Percentiles rank a stretch among this genome's conserved stretches.
Conservation (phyloP, 2,797 vertebrate genomes). For the Holocentrus rufus region DNA sequence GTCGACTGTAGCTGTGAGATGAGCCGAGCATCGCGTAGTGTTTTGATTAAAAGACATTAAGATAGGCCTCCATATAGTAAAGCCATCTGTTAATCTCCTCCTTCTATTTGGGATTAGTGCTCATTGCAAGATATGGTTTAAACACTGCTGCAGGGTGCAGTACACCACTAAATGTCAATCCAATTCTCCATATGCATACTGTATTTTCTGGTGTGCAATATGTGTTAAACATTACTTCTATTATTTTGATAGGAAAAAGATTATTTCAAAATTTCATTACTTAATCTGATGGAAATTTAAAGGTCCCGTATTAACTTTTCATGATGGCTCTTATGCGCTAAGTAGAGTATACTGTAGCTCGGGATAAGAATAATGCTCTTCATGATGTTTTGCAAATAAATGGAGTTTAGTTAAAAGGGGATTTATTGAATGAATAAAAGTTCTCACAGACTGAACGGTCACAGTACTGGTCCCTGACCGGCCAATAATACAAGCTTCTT, state of each 20-base stretch:
- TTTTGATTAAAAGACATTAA: conserved; percentile 61
- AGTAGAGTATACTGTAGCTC: neutral
- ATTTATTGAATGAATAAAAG: neutral
- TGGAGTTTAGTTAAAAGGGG: too few species aligned
- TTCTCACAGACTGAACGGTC: neutral
- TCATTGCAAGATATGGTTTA: conserved; percentile 48
- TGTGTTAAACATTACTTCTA: neutral
- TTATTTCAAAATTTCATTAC: too few species aligned
- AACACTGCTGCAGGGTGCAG: conserved; percentile 23
- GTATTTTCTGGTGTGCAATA: neutral
- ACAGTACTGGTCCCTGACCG: neutral
- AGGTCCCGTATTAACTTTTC: too few species aligned
- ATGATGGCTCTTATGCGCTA: neutral
- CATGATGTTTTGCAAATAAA: neutral
- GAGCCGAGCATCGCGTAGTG: conserved; percentile 56
- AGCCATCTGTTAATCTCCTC: conserved; percentile 64
- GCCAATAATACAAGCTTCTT: neutral
- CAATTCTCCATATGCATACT: conserved; percentile 30
- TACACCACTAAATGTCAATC: conserved; percentile 4
- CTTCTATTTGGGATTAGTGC: conserved; percentile 62
- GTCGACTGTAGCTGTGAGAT: conserved; percentile 46
- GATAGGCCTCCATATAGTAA: conserved; percentile 50
- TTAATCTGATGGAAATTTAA: too few species aligned
- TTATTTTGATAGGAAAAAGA: too few species aligned
- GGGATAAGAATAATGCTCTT: too few species aligned